These are phyloP conservation scores for Herpetotheres cachinnans DNA, from an alignment of 2,113 vertebrate genomes.

Conservation along the genomic window DNA sequence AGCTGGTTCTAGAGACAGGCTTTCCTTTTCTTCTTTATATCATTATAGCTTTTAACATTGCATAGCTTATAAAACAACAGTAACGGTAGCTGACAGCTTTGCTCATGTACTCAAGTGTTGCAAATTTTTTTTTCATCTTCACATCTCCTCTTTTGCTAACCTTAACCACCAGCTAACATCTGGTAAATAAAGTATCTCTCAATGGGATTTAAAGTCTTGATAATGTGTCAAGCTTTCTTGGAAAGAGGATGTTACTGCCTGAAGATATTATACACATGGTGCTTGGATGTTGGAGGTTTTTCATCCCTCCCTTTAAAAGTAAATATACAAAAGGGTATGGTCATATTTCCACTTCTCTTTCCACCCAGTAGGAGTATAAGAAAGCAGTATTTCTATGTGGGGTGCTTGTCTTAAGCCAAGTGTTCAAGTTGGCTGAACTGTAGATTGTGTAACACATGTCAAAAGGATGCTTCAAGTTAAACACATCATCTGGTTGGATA, in stretches of 20 bases:
- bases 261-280: neutral
- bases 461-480: neutral
- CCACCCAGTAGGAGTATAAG: conserved; percentile 12
- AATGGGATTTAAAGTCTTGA: neutral
- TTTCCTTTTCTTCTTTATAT: neutral
- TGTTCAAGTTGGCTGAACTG: neutral
- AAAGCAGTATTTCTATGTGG: conserved; percentile 14
- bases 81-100: neutral
- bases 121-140: neutral
- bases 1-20: neutral
- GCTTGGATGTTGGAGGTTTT: neutral
- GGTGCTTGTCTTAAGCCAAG: conserved; percentile 2
- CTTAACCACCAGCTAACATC: neutral
- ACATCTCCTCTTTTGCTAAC: neutral
- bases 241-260: neutral
- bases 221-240: neutral
- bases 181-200: conserved; percentile 6
- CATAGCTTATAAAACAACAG: neutral
- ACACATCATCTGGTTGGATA: neutral
- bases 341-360: conserved; percentile 9
- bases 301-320: neutral
- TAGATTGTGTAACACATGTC: neutral
- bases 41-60: neutral
- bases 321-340: conserved; percentile 23
- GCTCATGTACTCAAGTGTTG: neutral